Base-by-base conservation (phyloP, 1,140 invertebrate genomes). In the Drosophila watanabei region DNA sequence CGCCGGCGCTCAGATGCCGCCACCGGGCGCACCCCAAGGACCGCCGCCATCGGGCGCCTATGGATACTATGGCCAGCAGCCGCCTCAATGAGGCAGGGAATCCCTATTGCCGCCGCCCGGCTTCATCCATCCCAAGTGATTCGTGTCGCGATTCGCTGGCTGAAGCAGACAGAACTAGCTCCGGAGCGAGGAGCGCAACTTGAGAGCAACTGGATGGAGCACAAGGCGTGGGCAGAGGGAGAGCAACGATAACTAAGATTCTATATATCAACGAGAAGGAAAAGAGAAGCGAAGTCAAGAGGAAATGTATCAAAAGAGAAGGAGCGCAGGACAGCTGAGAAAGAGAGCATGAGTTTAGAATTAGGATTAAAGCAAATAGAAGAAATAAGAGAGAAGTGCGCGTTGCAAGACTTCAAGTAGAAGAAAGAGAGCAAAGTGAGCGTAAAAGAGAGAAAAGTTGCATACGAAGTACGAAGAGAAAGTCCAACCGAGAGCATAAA, bases 1-100 rank as follows among this genome's bases (percentile, higher is more conserved):
- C 6, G 78, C 88, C 9, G 92, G 91, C 0, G 92, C 90, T 39
- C 91, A 92, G 46, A 92, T 92, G 91, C 92, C 92, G 73, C 92
- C 94, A 65, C 87, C 93, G n/a, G 84, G 90, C 20, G 87, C 90
- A 62, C 90, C 90, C 9, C 91, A 93, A 51, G 92, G 91, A 11
- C 91, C 86, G n/a, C 91, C 92, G 16, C 93, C 94, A 56, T 85
- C 88, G 41, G 93, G 93, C 60, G 83, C 93, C 24, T 93, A 93
- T 56, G 84, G 92, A 4, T 93, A 92, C 41, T 92, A 93, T 20
- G 32, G 92, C 37, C 91, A 91, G 57, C 92, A 93, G 56, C 92
- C 92, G 65, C 90, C 90, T 24, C 92, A 93, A 77, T 89, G 84
- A 88, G 68, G 41, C 43, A 69, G 61, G 68, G 68, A 71, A 18